These are phyloP conservation scores for Chelidonichthys spinosus DNA, from an alignment of 2,797 vertebrate genomes.

Conservation along the genomic window DNA sequence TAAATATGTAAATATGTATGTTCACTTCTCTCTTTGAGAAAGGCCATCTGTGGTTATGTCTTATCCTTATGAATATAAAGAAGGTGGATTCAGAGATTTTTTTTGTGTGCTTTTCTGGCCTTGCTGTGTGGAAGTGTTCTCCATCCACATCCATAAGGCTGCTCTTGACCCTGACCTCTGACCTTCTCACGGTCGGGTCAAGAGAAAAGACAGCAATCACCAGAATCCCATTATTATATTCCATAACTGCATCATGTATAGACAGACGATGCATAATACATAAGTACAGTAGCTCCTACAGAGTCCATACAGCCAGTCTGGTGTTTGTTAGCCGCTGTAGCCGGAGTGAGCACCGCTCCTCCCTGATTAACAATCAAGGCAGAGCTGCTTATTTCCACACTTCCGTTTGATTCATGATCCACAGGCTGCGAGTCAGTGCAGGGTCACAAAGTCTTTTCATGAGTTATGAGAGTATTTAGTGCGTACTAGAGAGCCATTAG, in stretches of 20 bases:
- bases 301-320: background rate
- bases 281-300: background rate
- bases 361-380: constrained; percentile 65
- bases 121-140: background rate
- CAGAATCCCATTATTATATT: constrained; percentile 1
- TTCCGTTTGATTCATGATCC: constrained; percentile 67
- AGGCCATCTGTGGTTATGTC: background rate
- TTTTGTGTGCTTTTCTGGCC: background rate
- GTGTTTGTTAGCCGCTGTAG: constrained; percentile 35
- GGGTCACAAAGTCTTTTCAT: constrained; percentile 70
- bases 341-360: constrained; percentile 26
- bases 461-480: constrained; percentile 77
- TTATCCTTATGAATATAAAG: background rate
- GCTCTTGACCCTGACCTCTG: constrained; percentile 4
- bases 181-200: background rate
- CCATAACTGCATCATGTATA: background rate
- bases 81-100: background rate
- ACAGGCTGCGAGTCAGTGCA: constrained; percentile 53
- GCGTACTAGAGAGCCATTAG: constrained; percentile 69
- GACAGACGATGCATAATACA: constrained; percentile 16
- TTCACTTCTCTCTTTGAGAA: background rate
- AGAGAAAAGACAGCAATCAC: background rate
- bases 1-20: background rate
- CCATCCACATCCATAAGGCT: background rate
- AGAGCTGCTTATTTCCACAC: constrained; percentile 63